Evolutionary conservation across 2,113 vertebrate species (phyloP).

Genomic region (Origma solitaria): DNA sequence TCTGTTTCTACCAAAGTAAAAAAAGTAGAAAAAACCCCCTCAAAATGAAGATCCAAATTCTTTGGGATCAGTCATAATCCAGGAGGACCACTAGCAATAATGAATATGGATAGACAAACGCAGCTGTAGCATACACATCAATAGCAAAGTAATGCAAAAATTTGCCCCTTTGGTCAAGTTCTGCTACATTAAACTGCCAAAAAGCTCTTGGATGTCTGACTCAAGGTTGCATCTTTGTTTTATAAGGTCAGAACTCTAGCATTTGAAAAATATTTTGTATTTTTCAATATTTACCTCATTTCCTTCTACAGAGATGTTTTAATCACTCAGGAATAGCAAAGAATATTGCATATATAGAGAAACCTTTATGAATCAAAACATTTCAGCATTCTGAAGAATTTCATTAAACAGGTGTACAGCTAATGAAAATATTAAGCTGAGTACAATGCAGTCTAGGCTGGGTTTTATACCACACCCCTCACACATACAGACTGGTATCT

Average conservation of each 20-base stretch:
- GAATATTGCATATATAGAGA: neutral
- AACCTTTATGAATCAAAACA: neutral
- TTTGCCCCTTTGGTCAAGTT: conserved; percentile 5
- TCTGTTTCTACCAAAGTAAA: conserved; percentile 36
- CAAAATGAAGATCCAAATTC: conserved; percentile 41
- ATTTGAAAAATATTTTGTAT: neutral
- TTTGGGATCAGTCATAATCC: conserved; percentile 51
- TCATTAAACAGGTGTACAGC: neutral
- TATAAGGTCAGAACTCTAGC: neutral
- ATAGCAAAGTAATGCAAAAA: conserved; percentile 11
- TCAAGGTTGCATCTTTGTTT: conserved; percentile 32
- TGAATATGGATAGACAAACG: neutral
- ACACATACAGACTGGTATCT: neutral
- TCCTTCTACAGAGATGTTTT: neutral
- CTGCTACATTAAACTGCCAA: conserved; percentile 57
- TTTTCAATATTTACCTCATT: neutral
- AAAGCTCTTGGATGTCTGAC: neutral
- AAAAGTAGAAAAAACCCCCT: neutral
- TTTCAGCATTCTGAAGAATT: neutral
- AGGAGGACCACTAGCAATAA: conserved; percentile 29
- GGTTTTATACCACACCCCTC: neutral
- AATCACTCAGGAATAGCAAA: neutral
- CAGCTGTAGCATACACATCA: conserved; percentile 4
- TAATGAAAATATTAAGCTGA: neutral
- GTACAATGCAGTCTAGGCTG: neutral